Evolutionary conservation across 2,888 invertebrate genomes (phyloP).

Genomic region (Cotesia congregata): DNA sequence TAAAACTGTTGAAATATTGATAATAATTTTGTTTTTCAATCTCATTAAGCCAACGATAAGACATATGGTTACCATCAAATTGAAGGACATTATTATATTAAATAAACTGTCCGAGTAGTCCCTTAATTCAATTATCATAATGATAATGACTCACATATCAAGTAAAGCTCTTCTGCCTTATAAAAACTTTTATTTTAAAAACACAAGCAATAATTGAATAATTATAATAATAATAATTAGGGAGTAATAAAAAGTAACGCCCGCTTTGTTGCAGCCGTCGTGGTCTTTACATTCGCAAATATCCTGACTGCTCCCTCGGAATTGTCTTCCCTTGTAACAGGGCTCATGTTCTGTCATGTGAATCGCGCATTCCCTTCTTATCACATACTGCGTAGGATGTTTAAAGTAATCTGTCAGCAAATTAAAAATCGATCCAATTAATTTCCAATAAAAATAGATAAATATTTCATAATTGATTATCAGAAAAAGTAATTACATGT

Average conservation of each 20-base stretch:
- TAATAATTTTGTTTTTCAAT: no score
- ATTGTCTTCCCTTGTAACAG: slow-evolving; percentile 58
- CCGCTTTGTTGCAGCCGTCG: slow-evolving; percentile 52
- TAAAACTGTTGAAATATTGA: no score
- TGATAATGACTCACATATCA: no score
- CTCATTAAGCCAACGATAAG: no score
- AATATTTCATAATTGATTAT: not conserved
- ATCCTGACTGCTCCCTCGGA: slow-evolving; percentile 56
- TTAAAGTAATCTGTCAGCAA: slow-evolving; percentile 56
- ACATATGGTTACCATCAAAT: no score
- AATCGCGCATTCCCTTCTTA: slow-evolving; percentile 56
- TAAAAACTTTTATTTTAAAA: not conserved
- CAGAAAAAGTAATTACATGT: slow-evolving; percentile 47
- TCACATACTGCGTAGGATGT: slow-evolving; percentile 49
- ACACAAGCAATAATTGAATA: not conserved
- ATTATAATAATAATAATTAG: not conserved
- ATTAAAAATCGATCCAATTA: not conserved
- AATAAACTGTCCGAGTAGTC: no score
- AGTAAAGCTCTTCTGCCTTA: not conserved
- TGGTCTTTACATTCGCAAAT: slow-evolving; percentile 57
- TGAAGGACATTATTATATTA: no score
- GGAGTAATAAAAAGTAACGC: not conserved
- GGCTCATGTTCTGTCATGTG: slow-evolving; percentile 41
- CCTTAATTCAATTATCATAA: no score
- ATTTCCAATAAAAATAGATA: no score